Conservation (phyloP, 2,797 vertebrate genomes). For the Muscicapa striata region DNA sequence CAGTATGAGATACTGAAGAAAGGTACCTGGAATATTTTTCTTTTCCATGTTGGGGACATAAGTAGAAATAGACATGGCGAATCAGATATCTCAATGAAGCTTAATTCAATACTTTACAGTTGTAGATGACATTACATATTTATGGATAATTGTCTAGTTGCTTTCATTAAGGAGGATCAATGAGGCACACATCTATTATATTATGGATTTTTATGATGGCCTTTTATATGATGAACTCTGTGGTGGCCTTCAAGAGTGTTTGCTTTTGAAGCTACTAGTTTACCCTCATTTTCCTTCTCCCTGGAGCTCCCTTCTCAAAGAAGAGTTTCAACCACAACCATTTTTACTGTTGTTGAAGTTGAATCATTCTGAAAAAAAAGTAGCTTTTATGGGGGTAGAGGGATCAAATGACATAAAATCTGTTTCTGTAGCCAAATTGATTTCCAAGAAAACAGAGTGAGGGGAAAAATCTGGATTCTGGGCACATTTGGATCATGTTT, state of each 20-base stretch:
- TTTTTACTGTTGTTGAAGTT: neutral
- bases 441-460: neutral
- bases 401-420: neutral
- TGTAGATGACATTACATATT: neutral
- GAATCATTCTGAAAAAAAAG: neutral
- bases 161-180: neutral
- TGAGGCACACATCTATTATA: neutral
- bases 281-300: neutral
- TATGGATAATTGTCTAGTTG: neutral
- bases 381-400: neutral
- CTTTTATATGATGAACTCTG: neutral
- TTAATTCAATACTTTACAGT: neutral
- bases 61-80: neutral
- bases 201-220: neutral
- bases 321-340: neutral
- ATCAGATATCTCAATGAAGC: neutral
- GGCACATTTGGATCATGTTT: neutral
- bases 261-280: neutral
- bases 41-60: neutral
- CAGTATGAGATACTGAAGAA: neutral
- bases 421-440: neutral
- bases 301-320: neutral
- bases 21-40: neutral
- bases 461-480: neutral
- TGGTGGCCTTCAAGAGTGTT: neutral